Conservation (phyloP, 2,113 vertebrate species). For the Leiothrix lutea region DNA sequence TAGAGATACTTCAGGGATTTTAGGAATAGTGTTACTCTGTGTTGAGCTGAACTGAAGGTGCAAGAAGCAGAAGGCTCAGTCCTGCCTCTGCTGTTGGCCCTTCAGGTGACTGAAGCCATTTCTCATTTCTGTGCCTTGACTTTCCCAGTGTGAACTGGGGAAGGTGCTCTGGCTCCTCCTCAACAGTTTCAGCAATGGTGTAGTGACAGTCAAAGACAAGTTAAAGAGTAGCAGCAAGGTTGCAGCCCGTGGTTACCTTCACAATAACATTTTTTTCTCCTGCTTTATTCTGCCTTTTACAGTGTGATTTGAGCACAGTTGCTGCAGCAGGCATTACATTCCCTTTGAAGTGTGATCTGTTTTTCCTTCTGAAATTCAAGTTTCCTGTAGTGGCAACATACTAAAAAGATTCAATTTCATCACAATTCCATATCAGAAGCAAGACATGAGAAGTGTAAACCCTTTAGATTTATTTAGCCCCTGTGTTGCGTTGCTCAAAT, state of each 20-base stretch:
- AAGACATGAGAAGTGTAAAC: slow-evolving; percentile 41
- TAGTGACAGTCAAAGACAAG: not conserved
- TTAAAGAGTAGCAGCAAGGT: not conserved
- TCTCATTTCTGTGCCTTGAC: not conserved
- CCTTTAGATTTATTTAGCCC: slow-evolving; percentile 62
- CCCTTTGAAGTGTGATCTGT: slow-evolving; percentile 53
- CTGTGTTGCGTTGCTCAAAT: slow-evolving; percentile 43
- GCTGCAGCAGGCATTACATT: slow-evolving; percentile 20
- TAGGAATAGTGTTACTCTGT: not conserved
- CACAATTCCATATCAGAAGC: slow-evolving; percentile 58
- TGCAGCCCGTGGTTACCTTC: not conserved
- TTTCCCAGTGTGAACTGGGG: not conserved
- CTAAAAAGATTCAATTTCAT: slow-evolving; percentile 63
- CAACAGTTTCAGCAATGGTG: not conserved
- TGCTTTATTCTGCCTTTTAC: slow-evolving; percentile 37
- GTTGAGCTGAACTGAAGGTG: not conserved
- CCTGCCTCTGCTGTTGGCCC: not conserved
- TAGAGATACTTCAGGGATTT: not conserved
- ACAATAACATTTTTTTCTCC: not conserved
- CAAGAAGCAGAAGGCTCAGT: not conserved
- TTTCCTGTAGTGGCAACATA: slow-evolving; percentile 19
- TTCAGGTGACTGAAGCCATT: not conserved
- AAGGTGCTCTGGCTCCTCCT: not conserved
- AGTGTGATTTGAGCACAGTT: not conserved
- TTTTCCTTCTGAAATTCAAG: slow-evolving; percentile 57